phyloP scores from a whole-genome alignment of 1,140 invertebrate species.

The Leptinotarsa texana region DNA sequence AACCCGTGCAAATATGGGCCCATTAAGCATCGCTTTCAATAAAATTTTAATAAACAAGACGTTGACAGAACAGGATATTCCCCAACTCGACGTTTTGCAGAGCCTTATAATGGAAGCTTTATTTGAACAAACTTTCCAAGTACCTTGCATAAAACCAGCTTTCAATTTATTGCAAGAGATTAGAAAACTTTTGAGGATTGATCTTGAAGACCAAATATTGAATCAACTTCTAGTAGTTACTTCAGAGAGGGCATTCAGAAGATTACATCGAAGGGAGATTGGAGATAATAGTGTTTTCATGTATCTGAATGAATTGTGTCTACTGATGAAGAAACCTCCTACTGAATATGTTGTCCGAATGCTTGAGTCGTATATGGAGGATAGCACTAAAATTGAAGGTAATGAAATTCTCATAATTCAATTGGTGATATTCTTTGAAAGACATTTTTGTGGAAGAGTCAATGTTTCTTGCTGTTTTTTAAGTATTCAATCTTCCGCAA shows the following conservation, averaged over 20 bases:
- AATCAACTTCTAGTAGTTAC: slow-evolving; percentile 20
- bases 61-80: not conserved
- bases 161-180: slow-evolving; percentile 12
- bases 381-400: slow-evolving; percentile 27
- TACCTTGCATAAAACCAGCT: slow-evolving; percentile 14
- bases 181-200: slow-evolving; percentile 14
- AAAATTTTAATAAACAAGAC: slow-evolving; percentile 15
- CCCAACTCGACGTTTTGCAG: slow-evolving; percentile 4
- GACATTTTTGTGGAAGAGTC: too few relatives aligned
- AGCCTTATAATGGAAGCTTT: slow-evolving; percentile 17
- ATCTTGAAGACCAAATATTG: slow-evolving; percentile 12
- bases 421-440: too few relatives aligned
- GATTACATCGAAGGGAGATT: slow-evolving; percentile 10
- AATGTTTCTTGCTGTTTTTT: too few relatives aligned
- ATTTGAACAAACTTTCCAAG: slow-evolving; percentile 13
- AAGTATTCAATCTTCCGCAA: too few relatives aligned
- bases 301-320: slow-evolving; percentile 39
- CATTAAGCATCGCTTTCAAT: slow-evolving; percentile 5
- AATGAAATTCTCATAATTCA: slow-evolving; percentile 1
- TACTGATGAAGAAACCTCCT: slow-evolving; percentile 31
- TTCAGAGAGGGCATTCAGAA: slow-evolving; percentile 22
- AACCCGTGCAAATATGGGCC: not conserved
- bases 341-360: slow-evolving; percentile 30
- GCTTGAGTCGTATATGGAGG: slow-evolving; percentile 29
- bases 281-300: slow-evolving; percentile 28